Evolutionary conservation across 2,113 vertebrate genomes (phyloP).

Genomic region (Oryctolagus cuniculus): mOryCun1.1 NC_091437.1:25288001-25288500

Average conservation of each 20-base stretch:
- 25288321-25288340: not conserved
- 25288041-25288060: no score
- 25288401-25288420: not conserved
- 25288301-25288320: not conserved
- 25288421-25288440: not conserved
- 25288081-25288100: no score
- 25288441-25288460: not conserved
- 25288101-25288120: no score
- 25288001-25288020: no score
- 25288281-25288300: not conserved
- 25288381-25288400: not conserved
- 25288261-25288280: fast-evolving
- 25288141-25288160: no score
- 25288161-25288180: no score
- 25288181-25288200: no score
- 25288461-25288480: conserved; percentile 47
- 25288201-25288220: not conserved
- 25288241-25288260: not conserved
- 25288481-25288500: not conserved
- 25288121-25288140: no score
- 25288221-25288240: not conserved
- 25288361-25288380: not conserved
- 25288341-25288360: not conserved
- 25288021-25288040: no score
- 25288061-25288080: no score